These are phyloP conservation scores for Metallyticus violacea DNA, from an alignment of 2,888 invertebrate species.

Conservation along the genomic window DNA sequence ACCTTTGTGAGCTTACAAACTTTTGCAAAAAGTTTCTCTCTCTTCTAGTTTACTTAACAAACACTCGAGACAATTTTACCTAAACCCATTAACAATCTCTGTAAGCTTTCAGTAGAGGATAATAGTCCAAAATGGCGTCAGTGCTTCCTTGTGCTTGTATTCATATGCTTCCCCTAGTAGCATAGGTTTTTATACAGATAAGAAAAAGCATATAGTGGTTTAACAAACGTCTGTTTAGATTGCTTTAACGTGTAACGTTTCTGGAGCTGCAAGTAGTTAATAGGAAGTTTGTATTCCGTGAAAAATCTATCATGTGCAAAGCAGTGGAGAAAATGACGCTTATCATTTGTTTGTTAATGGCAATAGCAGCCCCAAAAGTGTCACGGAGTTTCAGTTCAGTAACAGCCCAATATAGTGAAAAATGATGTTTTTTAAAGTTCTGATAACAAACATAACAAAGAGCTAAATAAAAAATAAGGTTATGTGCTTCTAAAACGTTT, in stretches of 20 bases:
- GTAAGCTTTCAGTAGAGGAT: background rate
- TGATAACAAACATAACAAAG: no score
- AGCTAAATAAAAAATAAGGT: no score
- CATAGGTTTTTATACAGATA: background rate
- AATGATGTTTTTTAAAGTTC: no score
- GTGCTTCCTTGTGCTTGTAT: background rate
- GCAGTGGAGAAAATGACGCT: no score
- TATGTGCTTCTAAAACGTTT: no score
- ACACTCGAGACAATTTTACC: background rate
- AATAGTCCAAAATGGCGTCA: background rate
- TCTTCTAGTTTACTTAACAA: background rate
- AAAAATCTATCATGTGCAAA: no score
- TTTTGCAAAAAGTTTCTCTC: background rate
- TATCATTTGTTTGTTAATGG: background rate
- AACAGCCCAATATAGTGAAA: no score
- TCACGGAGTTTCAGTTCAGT: background rate
- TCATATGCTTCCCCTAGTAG: background rate
- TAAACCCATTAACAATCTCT: background rate
- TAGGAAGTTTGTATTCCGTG: no score
- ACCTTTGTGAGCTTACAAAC: background rate
- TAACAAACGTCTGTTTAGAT: background rate
- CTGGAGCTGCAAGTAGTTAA: no score
- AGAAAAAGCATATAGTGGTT: no score
- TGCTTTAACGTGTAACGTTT: background rate
- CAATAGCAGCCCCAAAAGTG: background rate